Conservation (phyloP, 2,113 vertebrate genomes). For the Melanerpes aurifrons region DNA sequence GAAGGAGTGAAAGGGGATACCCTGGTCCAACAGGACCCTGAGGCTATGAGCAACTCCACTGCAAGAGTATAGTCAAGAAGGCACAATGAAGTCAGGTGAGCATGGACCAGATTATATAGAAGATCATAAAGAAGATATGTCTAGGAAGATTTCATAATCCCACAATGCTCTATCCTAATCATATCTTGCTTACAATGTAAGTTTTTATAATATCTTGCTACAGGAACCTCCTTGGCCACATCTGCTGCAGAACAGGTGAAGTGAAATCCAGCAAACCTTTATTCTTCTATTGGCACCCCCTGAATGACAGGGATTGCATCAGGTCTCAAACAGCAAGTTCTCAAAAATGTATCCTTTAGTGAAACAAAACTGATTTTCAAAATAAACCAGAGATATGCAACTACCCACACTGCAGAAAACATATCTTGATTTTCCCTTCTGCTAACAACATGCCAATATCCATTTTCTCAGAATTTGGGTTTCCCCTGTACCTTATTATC, state of each 20-base stretch:
- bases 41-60: background rate
- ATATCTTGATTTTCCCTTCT: background rate
- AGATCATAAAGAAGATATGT: background rate
- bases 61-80: background rate
- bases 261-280: background rate
- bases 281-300: background rate
- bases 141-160: background rate
- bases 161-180: background rate
- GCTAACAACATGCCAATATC: background rate
- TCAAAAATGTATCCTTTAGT: background rate
- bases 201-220: background rate
- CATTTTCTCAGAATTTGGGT: background rate
- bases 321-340: background rate
- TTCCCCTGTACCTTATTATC: background rate
- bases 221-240: background rate
- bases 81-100: background rate
- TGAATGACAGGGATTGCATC: background rate
- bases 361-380: background rate
- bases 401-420: background rate
- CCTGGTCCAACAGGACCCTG: background rate
- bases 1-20: background rate
- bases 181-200: background rate
- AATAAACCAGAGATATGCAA: background rate
- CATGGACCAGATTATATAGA: background rate
- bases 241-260: background rate